These are phyloP conservation scores for Platalea minor DNA, from an alignment of 2,797 vertebrate species.

Conservation along the genomic window DNA sequence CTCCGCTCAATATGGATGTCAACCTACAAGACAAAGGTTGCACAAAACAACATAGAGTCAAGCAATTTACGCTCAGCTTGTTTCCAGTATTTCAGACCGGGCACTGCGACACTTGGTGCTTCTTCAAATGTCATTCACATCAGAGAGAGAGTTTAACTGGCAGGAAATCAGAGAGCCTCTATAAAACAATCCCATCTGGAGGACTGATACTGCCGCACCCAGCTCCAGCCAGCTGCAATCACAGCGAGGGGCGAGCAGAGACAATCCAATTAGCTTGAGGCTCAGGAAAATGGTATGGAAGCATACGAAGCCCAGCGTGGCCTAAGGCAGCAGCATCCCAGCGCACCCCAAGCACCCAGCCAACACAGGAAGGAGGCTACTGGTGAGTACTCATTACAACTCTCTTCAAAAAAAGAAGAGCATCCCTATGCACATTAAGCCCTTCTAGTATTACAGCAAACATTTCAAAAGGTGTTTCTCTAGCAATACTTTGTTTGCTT, in stretches of 20 bases:
- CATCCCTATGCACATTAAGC: not conserved
- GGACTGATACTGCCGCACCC: not conserved
- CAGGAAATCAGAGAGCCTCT: not conserved
- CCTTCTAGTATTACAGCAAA: not conserved
- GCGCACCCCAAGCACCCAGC: not conserved
- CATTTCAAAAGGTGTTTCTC: not conserved
- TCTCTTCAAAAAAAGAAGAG: not conserved
- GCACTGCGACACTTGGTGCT: not conserved
- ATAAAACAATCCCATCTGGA: not conserved
- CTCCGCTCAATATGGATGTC: accelerated
- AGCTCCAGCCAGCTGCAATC: not conserved
- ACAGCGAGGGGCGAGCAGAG: not conserved
- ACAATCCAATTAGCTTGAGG: not conserved
- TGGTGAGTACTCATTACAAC: not conserved
- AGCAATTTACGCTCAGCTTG: not conserved
- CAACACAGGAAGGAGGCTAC: not conserved
- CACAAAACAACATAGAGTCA: not conserved
- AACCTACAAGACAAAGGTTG: not conserved
- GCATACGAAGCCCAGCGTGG: not conserved
- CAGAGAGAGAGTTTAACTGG: not conserved
- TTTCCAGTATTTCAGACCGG: not conserved
- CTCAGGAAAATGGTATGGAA: not conserved
- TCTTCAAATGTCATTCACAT: not conserved
- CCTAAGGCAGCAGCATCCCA: not conserved
- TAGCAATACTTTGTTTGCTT: not conserved